Conservation (phyloP, 2,888 invertebrate species). For the Noctua janthina region DNA sequence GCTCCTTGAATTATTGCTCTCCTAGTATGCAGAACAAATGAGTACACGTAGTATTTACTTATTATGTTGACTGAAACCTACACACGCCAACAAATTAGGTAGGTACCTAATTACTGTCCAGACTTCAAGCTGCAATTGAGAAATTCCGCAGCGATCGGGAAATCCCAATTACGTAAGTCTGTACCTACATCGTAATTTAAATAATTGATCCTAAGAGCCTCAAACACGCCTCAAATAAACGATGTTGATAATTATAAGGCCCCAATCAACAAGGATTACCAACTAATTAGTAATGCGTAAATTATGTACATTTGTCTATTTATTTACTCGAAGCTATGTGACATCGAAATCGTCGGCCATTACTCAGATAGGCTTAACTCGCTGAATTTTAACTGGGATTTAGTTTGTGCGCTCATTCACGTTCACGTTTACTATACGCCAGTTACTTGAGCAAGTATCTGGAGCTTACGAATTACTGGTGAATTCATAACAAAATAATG, state of each 20-base stretch:
- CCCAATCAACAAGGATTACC: constrained; percentile 52
- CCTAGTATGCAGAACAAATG: constrained; percentile 53
- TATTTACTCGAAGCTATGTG: constrained; percentile 83
- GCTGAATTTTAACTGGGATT: constrained; percentile 87
- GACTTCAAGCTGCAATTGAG: background rate
- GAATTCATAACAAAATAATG: background rate
- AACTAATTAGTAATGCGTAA: constrained; percentile 71
- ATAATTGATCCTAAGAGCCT: constrained; percentile 20
- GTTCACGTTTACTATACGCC: background rate
- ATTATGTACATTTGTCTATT: constrained; percentile 79
- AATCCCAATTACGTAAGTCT: background rate
- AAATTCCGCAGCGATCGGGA: background rate
- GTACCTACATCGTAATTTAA: background rate
- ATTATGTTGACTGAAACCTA: background rate
- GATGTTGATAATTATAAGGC: constrained; percentile 38
- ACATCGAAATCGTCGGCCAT: constrained; percentile 77
- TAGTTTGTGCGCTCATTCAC: constrained; percentile 72
- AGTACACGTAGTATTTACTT: constrained; percentile 15
- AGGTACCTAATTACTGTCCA: background rate
- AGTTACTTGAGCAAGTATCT: constrained; percentile 43
- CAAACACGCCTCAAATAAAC: constrained; percentile 14
- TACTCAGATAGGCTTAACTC: constrained; percentile 85
- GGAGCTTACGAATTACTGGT: background rate
- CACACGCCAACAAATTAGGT: background rate
- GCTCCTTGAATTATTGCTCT: constrained; percentile 63